Base-by-base conservation (phyloP, 2,888 invertebrate species). In the Micropterix aruncella region DNA sequence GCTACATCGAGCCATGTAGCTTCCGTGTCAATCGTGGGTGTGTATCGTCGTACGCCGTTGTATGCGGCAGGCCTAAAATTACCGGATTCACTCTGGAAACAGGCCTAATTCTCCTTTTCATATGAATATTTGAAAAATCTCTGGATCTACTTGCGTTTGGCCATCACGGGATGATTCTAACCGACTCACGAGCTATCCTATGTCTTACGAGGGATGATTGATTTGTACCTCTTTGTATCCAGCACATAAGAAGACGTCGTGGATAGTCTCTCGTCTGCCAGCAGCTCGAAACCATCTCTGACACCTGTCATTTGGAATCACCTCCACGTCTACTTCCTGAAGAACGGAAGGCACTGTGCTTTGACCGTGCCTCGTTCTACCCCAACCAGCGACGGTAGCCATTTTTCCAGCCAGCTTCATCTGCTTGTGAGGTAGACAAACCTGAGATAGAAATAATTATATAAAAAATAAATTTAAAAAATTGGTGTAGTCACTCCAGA, bases 301-400 rank as follows among this genome's bases (percentile, higher is more conserved):
- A 56, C 93, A 93, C 47, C 90, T 75, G 55, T 90, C 88, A 56
- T 92, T 91, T 1, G 90, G 84, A 40, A 93, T 83, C 14, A 93
- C 86, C 60, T 87, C 86, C 0, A 87, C 86, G 47, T 86, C 86
- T 2, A 87, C 87, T 60, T 87, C 86, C 70, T 81, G 57, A n/a
- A 93, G 66, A 5, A 90, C 81, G 0, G 89, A 83, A 2, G 92
- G 92, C 4, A 91, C 90, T 0, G 90, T 87, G 52, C 80, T 83
- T 63, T 86, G 83, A 19, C 92, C 92, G 56, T 92, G 91, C 40
- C 89, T 71, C 1, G 91, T 92, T 17, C 93, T 68, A 0, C 93
- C 93, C 93, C 93, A 94, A 1, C 93, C 93, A 0, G 85, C 89
- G 0, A 93, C 93, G 0, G 92, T 92, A 38, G 91, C 93, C 66